These are phyloP conservation scores for Zaprionus davidi DNA, from an alignment of 1,140 invertebrate genomes.

Conservation along the genomic window DNA sequence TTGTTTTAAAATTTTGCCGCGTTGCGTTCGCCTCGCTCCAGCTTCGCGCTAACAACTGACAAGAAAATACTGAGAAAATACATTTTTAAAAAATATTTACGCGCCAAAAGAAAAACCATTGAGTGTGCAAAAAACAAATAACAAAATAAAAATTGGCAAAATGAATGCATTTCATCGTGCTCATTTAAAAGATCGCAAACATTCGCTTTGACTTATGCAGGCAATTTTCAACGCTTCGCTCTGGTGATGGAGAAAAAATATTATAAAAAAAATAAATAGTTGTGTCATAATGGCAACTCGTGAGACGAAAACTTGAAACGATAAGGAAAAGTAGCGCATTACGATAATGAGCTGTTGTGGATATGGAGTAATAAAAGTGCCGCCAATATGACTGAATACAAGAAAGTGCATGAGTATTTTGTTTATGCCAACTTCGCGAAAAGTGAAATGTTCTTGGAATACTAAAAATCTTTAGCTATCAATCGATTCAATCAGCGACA, in stretches of 20 bases:
- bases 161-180: neutral
- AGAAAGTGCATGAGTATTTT: neutral
- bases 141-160: constrained; percentile 7
- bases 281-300: constrained; percentile 18
- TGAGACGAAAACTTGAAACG: neutral
- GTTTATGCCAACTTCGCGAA: neutral
- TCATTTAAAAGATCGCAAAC: constrained; percentile 5
- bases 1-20: constrained; percentile 80
- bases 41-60: neutral
- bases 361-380: constrained; percentile 3
- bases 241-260: constrained; percentile 9
- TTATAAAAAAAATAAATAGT: constrained; percentile 22
- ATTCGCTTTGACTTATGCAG: constrained; percentile 27
- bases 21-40: constrained; percentile 53
- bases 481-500: too few species aligned
- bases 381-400: neutral
- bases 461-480: too few species aligned
- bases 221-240: constrained; percentile 35
- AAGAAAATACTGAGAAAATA: constrained; percentile 11
- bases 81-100: constrained; percentile 22
- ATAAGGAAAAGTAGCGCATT: neutral
- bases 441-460: neutral
- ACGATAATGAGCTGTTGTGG: constrained; percentile 1
- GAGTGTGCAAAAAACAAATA: neutral
- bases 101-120: constrained; percentile 12